Evolutionary conservation across 64 coral and sea anemone species (phyloP).

Genomic region (Catalaphyllia jardinei): DNA sequence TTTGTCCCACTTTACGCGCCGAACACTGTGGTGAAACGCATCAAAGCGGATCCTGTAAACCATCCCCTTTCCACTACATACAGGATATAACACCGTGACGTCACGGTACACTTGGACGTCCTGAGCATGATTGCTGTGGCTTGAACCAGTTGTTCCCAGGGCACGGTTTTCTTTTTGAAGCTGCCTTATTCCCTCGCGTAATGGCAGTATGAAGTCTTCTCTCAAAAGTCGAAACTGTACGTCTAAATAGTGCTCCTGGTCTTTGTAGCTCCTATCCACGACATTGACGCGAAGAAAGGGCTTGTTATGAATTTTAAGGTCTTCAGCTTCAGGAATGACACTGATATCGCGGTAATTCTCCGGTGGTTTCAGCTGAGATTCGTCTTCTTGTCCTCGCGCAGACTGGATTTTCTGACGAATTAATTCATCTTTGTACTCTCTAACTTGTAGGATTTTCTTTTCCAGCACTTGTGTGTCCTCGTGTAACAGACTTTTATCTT

Average conservation of each 20-base stretch:
- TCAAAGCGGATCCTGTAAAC: slow-evolving; percentile 76
- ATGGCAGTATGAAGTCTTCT: slow-evolving; percentile 81
- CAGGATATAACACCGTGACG: slow-evolving; percentile 61
- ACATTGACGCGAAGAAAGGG: slow-evolving; percentile 82
- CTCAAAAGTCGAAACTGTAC: slow-evolving; percentile 89
- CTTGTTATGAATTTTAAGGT: not conserved
- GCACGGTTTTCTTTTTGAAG: not conserved
- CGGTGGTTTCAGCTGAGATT: slow-evolving; percentile 14
- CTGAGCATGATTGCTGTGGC: slow-evolving; percentile 13
- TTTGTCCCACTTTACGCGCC: slow-evolving; percentile 67
- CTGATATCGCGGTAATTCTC: not conserved
- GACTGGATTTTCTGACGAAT: slow-evolving; percentile 9
- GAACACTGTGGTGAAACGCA: slow-evolving; percentile 19
- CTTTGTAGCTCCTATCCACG: slow-evolving; percentile 43
- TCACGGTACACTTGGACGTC: slow-evolving; percentile 49
- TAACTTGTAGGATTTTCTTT: not conserved
- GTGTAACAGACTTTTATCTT: not conserved
- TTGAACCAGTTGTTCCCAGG: not conserved
- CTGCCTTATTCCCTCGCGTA: slow-evolving; percentile 63
- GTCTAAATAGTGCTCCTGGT: slow-evolving; percentile 84
- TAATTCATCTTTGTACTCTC: slow-evolving; percentile 18
- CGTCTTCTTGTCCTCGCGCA: not conserved
- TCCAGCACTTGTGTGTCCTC: not conserved
- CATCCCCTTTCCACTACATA: slow-evolving; percentile 57
- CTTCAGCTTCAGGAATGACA: not conserved